These are phyloP conservation scores for Pavo muticus DNA, from an alignment of 2,113 vertebrate genomes.

Conservation along the genomic window DNA sequence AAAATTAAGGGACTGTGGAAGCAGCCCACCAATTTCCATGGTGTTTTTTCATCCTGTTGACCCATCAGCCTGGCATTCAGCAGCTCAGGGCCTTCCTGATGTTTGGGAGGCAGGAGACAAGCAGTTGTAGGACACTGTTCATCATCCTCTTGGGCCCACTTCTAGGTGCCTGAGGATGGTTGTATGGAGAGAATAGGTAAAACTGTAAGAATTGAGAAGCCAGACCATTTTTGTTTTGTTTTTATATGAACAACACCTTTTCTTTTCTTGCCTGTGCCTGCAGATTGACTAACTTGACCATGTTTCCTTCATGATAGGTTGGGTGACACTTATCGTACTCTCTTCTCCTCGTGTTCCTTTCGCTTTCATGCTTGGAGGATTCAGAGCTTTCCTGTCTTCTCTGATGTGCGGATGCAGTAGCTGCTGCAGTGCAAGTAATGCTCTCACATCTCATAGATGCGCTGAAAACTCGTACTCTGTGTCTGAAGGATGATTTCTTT, in stretches of 20 bases:
- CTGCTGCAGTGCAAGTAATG: neutral
- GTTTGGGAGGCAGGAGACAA: neutral
- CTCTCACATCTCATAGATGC: fast-evolving
- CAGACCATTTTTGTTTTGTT: neutral
- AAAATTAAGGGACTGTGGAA: neutral
- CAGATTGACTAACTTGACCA: fast-evolving
- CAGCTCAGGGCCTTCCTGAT: fast-evolving
- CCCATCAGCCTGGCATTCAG: neutral
- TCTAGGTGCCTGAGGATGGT: neutral
- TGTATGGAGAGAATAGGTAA: neutral
- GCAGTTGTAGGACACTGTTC: neutral
- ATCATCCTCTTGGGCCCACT: neutral
- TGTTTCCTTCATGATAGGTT: neutral
- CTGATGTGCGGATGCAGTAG: neutral
- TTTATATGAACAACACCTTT: neutral
- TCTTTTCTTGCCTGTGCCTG: neutral
- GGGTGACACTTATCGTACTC: neutral
- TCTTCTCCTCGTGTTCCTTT: neutral
- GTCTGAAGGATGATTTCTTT: neutral
- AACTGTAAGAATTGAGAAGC: neutral
- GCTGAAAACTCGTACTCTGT: fast-evolving
- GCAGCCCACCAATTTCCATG: neutral
- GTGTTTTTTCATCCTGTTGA: neutral
- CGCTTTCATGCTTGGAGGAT: neutral
- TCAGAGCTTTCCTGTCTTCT: neutral